phyloP scores from a whole-genome alignment of 2,797 vertebrate genomes.

The Typhlichthys eigenmanni region DNA sequence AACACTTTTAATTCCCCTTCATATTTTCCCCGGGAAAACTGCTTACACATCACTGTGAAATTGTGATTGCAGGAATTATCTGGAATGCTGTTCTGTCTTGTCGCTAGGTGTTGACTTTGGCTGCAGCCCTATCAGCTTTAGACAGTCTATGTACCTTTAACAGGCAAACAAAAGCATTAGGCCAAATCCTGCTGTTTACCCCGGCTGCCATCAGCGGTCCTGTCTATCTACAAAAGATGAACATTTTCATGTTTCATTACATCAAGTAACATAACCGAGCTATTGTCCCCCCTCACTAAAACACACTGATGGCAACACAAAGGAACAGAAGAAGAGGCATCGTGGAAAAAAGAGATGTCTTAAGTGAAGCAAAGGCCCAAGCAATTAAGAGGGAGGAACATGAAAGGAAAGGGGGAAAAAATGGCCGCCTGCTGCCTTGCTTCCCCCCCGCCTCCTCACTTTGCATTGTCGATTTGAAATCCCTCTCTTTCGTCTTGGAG shows the following conservation, averaged over 20 bases:
- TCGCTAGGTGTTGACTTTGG: conserved; percentile 75
- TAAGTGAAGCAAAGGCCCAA: conserved; percentile 73
- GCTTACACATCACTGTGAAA: conserved; percentile 4
- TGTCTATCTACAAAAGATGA: conserved; percentile 79
- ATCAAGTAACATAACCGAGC: conserved; percentile 76
- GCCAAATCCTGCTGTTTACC: conserved; percentile 79
- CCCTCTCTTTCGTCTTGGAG: conserved; percentile 80
- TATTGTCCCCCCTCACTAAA: conserved; percentile 68
- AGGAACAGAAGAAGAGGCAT: conserved; percentile 62
- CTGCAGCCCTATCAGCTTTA: conserved; percentile 76
- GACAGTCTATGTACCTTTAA: conserved; percentile 83
- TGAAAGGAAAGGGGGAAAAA: conserved; percentile 61
- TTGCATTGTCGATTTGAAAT: conserved; percentile 79
- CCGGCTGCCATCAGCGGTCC: conserved; percentile 74
- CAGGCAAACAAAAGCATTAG: conserved; percentile 79
- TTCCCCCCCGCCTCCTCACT: conserved; percentile 51
- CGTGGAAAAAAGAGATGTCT: conserved; percentile 65
- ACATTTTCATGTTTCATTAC: conserved; percentile 55
- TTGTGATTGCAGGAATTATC: conserved; percentile 35
- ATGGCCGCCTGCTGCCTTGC: conserved; percentile 43
- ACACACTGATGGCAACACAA: conserved; percentile 68
- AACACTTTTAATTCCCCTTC: conserved; percentile 20
- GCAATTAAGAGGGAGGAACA: conserved; percentile 80
- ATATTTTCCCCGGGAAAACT: conserved; percentile 15
- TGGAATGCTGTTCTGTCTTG: conserved; percentile 44